These are phyloP conservation scores for Sarotherodon lohbergeri DNA, from an alignment of 2,113 vertebrate species.

Conservation along the genomic window DNA sequence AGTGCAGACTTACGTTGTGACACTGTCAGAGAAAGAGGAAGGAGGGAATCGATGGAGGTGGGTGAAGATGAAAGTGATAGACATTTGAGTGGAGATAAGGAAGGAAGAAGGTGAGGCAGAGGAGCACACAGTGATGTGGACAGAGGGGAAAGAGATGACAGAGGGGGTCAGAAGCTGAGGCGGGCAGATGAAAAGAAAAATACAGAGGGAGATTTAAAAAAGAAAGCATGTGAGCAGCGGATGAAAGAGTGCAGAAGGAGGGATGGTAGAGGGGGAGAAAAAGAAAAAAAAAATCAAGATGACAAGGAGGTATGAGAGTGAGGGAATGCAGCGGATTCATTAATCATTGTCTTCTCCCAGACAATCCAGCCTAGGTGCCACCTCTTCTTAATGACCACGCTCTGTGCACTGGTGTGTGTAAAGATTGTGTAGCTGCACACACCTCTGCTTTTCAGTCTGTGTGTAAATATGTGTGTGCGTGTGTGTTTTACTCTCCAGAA, in stretches of 20 bases:
- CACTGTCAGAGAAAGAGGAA: background rate
- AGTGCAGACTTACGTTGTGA: background rate
- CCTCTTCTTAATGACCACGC: conserved; percentile 36
- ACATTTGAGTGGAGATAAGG: background rate
- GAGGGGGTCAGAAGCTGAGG: background rate
- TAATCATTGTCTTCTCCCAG: conserved; percentile 49
- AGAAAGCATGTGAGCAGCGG: accelerated
- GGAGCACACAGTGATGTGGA: background rate
- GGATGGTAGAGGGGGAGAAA: background rate
- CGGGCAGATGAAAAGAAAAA: background rate
- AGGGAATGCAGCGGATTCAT: conserved; percentile 30
- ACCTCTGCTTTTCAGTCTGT: background rate
- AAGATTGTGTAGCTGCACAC: background rate
- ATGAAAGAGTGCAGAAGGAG: background rate
- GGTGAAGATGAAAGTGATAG: conserved; percentile 9
- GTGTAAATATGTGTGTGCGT: background rate
- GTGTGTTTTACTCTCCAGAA: background rate
- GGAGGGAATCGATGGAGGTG: background rate
- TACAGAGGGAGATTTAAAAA: background rate
- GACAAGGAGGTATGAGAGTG: background rate
- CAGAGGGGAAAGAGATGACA: background rate
- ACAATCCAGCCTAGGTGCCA: conserved; percentile 23
- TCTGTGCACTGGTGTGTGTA: conserved; percentile 12
- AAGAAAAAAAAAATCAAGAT: background rate
- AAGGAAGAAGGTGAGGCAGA: background rate